phyloP scores from a whole-genome alignment of 2,113 vertebrate species.

The Epinephelus fuscoguttatus region DNA sequence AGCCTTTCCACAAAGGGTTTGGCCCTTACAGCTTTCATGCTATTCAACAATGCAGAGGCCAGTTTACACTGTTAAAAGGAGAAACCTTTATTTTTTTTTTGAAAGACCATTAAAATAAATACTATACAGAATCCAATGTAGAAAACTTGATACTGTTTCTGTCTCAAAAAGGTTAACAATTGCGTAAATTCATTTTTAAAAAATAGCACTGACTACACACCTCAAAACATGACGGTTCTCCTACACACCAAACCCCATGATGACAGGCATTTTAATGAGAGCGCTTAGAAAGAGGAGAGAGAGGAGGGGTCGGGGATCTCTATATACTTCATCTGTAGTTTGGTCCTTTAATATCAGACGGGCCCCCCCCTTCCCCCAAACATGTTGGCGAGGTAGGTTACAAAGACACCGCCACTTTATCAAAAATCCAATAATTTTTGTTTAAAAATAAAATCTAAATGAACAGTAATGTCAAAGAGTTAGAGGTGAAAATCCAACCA shows the following conservation, averaged over 20 bases:
- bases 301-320: constrained; percentile 52
- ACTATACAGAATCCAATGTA: constrained; percentile 90
- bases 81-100: constrained; percentile 84
- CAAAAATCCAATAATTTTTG: constrained; percentile 19
- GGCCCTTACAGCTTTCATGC: constrained; percentile 7
- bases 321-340: constrained; percentile 78
- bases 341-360: constrained; percentile 80
- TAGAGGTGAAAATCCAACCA: constrained; percentile 28
- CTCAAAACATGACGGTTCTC: constrained; percentile 51
- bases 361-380: neutral
- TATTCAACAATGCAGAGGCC: constrained; percentile 60
- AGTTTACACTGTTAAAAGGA: constrained; percentile 78
- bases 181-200: constrained; percentile 79
- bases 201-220: constrained; percentile 81
- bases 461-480: neutral
- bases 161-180: constrained; percentile 84
- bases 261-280: constrained; percentile 63
- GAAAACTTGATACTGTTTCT: constrained; percentile 86
- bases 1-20: constrained; percentile 14
- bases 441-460: constrained; percentile 40
- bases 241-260: constrained; percentile 57
- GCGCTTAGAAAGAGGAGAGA: constrained; percentile 10
- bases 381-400: constrained; percentile 80
- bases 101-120: constrained; percentile 89
- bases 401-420: constrained; percentile 70